Evolutionary conservation across 1,140 invertebrate species (phyloP).

Genomic region (Lamellibrachia luymesi): DNA sequence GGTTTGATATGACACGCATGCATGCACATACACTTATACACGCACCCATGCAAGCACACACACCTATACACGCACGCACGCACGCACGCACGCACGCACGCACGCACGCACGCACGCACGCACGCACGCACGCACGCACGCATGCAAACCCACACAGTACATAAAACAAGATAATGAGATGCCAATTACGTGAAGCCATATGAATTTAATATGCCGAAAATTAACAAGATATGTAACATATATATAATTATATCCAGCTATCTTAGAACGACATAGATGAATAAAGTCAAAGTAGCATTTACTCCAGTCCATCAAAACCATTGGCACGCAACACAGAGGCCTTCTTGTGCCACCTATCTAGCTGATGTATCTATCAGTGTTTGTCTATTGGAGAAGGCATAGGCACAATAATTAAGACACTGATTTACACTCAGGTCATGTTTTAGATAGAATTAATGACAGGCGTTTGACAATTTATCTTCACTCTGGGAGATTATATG

Average conservation of each 20-base stretch:
- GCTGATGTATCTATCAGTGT: not conserved
- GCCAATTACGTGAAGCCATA: not conserved
- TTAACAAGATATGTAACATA: not conserved
- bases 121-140: not conserved
- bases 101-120: not conserved
- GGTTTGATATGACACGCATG: no score
- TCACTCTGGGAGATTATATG: no score
- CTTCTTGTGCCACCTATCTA: not conserved
- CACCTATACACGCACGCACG: no score
- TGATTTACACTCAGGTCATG: not conserved
- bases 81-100: not conserved
- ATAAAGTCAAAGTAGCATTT: not conserved
- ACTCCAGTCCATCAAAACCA: not conserved
- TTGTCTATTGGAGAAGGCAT: not conserved
- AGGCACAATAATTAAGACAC: not conserved
- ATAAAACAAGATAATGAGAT: not conserved
- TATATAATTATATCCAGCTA: not conserved
- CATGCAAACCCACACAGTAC: not conserved
- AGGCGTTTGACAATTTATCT: not conserved
- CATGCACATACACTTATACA: no score
- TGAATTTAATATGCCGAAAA: not conserved
- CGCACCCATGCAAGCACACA: no score
- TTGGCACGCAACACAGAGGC: not conserved
- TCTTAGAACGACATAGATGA: not conserved
- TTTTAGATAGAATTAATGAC: no score